Percentiles rank a stretch among this genome's conserved stretches.
Conservation (phyloP, 2,113 vertebrate species). For the Tamias sibiricus region DNA sequence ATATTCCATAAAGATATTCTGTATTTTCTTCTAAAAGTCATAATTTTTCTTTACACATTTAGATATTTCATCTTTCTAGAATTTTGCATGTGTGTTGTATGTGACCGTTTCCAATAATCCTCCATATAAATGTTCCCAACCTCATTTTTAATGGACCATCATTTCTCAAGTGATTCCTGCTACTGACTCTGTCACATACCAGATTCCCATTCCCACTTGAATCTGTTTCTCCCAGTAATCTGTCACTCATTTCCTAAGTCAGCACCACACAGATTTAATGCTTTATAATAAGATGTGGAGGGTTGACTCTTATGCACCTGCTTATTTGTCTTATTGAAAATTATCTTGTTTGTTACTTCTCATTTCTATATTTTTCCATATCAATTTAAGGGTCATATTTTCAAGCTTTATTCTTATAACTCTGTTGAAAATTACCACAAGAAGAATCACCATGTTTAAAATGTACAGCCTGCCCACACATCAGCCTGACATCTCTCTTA, state of each 20-base stretch:
- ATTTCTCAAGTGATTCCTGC: neutral
- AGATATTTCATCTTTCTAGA: neutral
- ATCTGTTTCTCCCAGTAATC: neutral
- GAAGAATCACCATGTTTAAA: neutral
- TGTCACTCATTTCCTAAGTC: neutral
- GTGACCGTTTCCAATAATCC: conserved; percentile 17
- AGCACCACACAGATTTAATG: neutral
- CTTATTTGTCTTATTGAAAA: conserved; percentile 9
- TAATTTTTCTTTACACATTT: neutral
- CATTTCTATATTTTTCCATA: neutral
- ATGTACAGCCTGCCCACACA: neutral
- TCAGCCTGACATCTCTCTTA: neutral
- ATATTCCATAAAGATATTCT: neutral
- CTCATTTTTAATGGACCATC: neutral
- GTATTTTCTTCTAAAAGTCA: conserved; percentile 34
- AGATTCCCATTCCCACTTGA: neutral
- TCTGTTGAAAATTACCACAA: neutral
- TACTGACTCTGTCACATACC: neutral
- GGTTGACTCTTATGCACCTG: neutral
- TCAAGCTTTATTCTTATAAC: neutral
- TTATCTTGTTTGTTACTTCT: neutral
- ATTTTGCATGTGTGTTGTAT: neutral
- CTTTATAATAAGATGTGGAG: neutral
- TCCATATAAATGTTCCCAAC: neutral
- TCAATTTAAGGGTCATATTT: neutral